Conservation (phyloP, 2,113 vertebrate genomes). For the Rutilus rutilus region DNA sequence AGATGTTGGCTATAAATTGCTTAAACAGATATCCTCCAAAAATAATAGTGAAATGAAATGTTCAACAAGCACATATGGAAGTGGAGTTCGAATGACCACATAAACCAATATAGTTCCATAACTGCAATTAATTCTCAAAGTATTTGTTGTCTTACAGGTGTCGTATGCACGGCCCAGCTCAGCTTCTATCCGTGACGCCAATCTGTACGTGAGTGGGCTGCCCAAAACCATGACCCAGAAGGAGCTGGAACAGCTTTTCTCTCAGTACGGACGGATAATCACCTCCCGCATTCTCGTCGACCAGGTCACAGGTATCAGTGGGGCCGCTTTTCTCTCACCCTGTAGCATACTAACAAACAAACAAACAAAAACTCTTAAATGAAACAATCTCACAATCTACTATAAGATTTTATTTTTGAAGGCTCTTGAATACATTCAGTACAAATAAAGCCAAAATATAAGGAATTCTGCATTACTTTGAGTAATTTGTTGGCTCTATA, state of each 20-base stretch:
- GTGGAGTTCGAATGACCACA: background rate
- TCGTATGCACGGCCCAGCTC: constrained; percentile 98
- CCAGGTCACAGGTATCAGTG: constrained; percentile 98
- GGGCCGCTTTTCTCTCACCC: constrained; percentile 64
- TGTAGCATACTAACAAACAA: background rate
- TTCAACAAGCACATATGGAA: background rate
- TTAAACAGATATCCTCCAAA: background rate
- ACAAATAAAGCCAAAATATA: background rate
- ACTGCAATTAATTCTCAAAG: background rate
- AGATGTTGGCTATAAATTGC: background rate
- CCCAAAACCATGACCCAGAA: constrained; percentile 99
- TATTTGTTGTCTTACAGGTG: constrained; percentile 78
- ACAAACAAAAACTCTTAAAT: background rate
- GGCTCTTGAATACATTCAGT: background rate
- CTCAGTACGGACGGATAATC: constrained; percentile 99
- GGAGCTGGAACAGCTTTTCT: constrained; percentile 98
- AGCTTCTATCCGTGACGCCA: constrained; percentile 98
- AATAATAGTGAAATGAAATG: background rate
- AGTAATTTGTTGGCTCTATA: background rate
- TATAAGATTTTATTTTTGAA: background rate
- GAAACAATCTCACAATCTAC: background rate
- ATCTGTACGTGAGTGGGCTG: constrained; percentile 98
- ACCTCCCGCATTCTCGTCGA: constrained; percentile 99
- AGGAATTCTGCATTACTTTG: background rate
- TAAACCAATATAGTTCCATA: background rate